Evolutionary conservation across 37 sponge, comb jelly and placozoan genomes (phyloP).

Genomic region (Halichondria panicea): DNA sequence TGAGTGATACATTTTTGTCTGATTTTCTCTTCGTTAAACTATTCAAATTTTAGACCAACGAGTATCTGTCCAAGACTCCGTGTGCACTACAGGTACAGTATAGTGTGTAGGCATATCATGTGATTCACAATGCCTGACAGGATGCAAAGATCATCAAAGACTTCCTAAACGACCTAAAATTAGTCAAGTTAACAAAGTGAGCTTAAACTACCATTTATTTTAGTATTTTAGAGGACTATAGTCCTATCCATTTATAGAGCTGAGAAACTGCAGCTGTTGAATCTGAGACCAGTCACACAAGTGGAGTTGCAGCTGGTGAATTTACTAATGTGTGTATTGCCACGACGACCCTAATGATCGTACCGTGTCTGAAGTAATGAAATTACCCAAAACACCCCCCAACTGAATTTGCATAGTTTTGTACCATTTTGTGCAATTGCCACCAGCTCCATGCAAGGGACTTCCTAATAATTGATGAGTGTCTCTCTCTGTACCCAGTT

Average conservation of each 20-base stretch:
- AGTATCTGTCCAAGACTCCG: constrained; percentile 44
- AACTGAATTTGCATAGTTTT: no score
- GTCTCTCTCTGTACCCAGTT: constrained; percentile 12
- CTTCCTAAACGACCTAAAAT: no score
- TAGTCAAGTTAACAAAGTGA: neutral
- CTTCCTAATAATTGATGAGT: no score
- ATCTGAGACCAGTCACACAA: constrained; percentile 61
- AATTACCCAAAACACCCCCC: no score
- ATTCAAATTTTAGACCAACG: constrained; percentile 17
- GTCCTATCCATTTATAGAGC: no score
- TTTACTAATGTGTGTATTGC: neutral
- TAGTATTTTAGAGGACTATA: no score
- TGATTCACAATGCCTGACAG: no score
- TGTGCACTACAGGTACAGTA: constrained; percentile 40
- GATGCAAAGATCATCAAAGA: no score
- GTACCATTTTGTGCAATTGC: no score
- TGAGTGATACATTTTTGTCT: neutral
- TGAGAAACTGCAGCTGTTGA: constrained; percentile 75
- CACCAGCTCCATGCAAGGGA: no score
- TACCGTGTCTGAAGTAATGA: no score
- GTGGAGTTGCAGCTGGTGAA: constrained; percentile 75
- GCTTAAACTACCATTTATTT: neutral
- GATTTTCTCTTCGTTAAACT: neutral
- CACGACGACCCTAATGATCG: neutral
- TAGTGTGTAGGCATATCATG: no score